Conservation (phyloP, 2,113 vertebrate species). For the Tachysurus fulvidraco region DNA sequence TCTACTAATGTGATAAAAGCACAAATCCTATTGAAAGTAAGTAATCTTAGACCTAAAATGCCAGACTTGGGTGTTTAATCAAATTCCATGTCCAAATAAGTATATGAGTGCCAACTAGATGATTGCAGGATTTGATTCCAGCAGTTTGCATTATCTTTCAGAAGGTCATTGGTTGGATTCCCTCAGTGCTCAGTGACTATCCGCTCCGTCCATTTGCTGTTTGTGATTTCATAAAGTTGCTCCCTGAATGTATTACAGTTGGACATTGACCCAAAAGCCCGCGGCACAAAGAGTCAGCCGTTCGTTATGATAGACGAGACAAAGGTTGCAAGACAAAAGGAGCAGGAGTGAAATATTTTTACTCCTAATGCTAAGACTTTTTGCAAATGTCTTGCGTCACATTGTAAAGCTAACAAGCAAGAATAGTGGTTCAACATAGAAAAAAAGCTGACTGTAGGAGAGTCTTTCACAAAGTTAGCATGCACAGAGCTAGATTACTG, state of each 20-base stretch:
- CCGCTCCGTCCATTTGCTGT: constrained; percentile 44
- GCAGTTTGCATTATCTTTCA: constrained; percentile 29
- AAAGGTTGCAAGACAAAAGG: not conserved
- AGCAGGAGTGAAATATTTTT: not conserved
- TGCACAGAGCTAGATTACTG: not conserved
- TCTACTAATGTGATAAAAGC: constrained; percentile 2
- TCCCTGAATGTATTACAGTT: constrained; percentile 42
- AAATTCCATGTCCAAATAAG: constrained; percentile 37
- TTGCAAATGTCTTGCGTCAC: not conserved
- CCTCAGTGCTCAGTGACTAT: constrained; percentile 27
- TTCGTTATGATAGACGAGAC: constrained; percentile 31
- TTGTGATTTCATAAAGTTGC: constrained; percentile 52
- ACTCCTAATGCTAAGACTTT: not conserved
- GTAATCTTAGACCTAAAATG: constrained; percentile 25
- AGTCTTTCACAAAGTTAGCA: not conserved
- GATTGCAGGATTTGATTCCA: constrained; percentile 37
- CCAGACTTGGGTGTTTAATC: constrained; percentile 20
- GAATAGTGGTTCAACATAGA: not conserved
- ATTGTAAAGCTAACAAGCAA: not conserved
- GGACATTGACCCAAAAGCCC: constrained; percentile 45
- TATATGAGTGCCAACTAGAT: constrained; percentile 23
- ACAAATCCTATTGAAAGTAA: constrained; percentile 21
- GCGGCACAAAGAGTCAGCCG: constrained; percentile 23
- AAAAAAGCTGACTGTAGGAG: not conserved
- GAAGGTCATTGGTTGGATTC: constrained; percentile 30